Base-by-base conservation (phyloP, 2,888 invertebrate species). In the Phrixothrix hirtus region DNA sequence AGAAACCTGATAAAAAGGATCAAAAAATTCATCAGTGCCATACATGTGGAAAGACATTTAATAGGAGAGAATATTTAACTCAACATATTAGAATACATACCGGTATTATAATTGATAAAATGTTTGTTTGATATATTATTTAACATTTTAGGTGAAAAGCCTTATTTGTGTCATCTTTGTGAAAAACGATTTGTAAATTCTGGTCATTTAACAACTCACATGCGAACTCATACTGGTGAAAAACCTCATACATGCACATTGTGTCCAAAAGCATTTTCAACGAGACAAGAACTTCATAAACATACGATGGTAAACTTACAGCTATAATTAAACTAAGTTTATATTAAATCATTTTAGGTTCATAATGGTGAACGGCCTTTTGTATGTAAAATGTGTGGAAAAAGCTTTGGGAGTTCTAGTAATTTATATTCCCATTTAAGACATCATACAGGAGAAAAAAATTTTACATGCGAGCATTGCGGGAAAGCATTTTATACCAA, bases 1-100 rank as follows among this genome's bases (percentile, higher is more conserved):
- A 57, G 37, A 59, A 57, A 31, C 26, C 35, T 5, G 52, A 55
- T 16, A 62, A 58, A 48, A 46, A 55, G 15, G 67, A 65, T 49
- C 64, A 63, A 36, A 63, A 62, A 48, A 61, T 62, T 16, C 72
- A 72, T 57, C 68, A 71, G 17, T 75, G 75, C 59, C 72, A 75
- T 55, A 67, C 73, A 25, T 75, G 75, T 52, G 70, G 71, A 6
- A 74, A 73, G 62, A 69, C 68, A 16, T 75, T 75, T 58, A 72
- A 70, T 48, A 62, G 74, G 39, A 63, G 72, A 42, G 69, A 69
- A 53, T 68, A 69, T 55, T 58, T 70, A 36, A 70, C 68, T 11
- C 69, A 70, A 45, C 69, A 70, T 46, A 70, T 67, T 41, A 54
- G 70, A 26, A 69, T 69, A 37, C 70, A 70, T 44, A 70, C 70